These are phyloP conservation scores for Porites lobata DNA, from an alignment of 92 coral and sea anemone species.

Conservation along the genomic window DNA sequence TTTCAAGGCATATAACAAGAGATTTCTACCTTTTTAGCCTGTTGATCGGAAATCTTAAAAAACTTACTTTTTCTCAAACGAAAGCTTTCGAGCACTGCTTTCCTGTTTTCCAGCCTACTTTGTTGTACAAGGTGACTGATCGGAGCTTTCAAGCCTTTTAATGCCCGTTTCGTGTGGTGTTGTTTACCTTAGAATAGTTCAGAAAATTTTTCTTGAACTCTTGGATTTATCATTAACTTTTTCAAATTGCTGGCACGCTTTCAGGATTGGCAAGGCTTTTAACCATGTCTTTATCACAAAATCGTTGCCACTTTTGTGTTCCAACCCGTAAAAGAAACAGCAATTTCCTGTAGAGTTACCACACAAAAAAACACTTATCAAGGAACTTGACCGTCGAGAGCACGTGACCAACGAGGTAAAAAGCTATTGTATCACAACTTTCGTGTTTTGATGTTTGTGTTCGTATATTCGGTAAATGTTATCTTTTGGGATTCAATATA, in stretches of 20 bases:
- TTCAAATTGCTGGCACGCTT: neutral
- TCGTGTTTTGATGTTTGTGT: slow-evolving; percentile 11
- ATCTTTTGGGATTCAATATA: slow-evolving; percentile 10
- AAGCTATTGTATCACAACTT: neutral
- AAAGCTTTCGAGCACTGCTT: neutral
- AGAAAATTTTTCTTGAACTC: neutral
- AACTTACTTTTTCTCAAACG: neutral
- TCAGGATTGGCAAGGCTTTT: neutral
- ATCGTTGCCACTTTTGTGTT: neutral
- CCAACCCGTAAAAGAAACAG: neutral
- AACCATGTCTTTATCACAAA: neutral
- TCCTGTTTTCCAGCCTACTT: neutral
- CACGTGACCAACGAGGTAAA: neutral
- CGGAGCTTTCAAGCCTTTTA: neutral
- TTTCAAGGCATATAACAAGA: neutral
- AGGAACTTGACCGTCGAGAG: neutral
- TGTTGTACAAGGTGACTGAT: neutral
- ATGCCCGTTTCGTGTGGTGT: neutral
- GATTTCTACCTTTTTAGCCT: neutral
- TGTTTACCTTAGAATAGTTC: neutral
- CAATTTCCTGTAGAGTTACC: neutral
- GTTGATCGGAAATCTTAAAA: neutral
- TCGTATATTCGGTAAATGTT: neutral
- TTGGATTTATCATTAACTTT: neutral
- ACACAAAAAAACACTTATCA: too few relatives aligned